Evolutionary conservation across 2,888 invertebrate genomes (phyloP).

Genomic region (Onthophagus sagittarius): DNA sequence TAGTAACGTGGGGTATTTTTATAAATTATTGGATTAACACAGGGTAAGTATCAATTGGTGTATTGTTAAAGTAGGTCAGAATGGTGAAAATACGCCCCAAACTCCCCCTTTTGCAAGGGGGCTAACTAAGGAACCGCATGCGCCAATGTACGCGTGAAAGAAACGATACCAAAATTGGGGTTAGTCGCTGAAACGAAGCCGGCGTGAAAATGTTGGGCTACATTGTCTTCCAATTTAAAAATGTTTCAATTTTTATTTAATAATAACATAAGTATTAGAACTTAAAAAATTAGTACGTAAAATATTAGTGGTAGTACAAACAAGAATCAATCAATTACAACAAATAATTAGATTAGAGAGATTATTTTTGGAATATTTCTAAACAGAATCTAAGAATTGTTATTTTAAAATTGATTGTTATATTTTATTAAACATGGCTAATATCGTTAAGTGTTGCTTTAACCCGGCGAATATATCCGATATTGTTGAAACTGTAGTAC

Average conservation of each 20-base stretch:
- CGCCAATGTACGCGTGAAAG: slow-evolving; percentile 17
- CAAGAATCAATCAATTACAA: neutral
- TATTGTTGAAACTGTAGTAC: slow-evolving; percentile 68
- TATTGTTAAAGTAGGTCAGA: slow-evolving; percentile 10
- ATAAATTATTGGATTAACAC: neutral
- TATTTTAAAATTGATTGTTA: neutral
- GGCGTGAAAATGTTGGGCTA: neutral
- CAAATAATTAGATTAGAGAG: neutral
- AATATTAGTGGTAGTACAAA: neutral
- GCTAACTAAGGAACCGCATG: slow-evolving; percentile 6
- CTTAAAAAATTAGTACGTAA: neutral
- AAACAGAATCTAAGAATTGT: neutral
- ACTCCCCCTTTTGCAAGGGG: neutral
- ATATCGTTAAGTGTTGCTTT: slow-evolving; percentile 72
- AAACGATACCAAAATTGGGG: slow-evolving; percentile 22
- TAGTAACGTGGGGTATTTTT: neutral
- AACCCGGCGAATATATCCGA: slow-evolving; percentile 71
- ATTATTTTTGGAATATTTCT: neutral
- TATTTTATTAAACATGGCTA: slow-evolving; percentile 52
- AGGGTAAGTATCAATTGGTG: slow-evolving; percentile 7
- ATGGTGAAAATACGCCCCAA: neutral
- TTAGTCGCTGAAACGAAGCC: slow-evolving; percentile 15
- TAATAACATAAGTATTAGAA: neutral
- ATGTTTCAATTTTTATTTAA: neutral
- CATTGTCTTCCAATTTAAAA: slow-evolving; percentile 1